Conservation (phyloP, 1,140 invertebrate genomes). For the Archivesica marissinica region DNA sequence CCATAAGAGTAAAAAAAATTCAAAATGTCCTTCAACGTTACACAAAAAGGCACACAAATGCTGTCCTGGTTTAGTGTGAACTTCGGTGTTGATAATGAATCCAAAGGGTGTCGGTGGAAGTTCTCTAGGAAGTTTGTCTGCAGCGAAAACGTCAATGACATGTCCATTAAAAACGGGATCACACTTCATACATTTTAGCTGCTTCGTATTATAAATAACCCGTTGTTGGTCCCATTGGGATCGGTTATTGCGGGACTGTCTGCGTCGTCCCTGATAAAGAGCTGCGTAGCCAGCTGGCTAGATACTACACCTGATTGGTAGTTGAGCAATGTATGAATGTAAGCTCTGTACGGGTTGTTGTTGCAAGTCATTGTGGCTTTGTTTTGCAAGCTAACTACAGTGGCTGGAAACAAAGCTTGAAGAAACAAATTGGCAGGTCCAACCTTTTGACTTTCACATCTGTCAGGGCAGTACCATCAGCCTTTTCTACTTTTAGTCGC, state of each 20-base stretch:
- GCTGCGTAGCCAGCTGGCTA: not conserved
- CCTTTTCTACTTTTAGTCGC: not conserved
- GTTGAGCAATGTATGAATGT: not conserved
- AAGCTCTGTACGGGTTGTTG: constrained; percentile 29
- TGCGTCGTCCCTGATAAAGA: not conserved
- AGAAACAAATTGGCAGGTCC: not conserved
- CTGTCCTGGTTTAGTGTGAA: not conserved
- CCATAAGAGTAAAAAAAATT: constrained; percentile 43
- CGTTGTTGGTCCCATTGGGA: not conserved
- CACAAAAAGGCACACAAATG: constrained; percentile 27
- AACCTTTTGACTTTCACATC: not conserved
- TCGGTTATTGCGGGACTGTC: not conserved
- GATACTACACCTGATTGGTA: not conserved
- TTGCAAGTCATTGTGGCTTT: constrained; percentile 20
- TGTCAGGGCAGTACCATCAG: not conserved
- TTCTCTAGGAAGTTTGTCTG: not conserved
- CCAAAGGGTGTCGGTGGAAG: constrained; percentile 1
- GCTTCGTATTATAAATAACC: not conserved
- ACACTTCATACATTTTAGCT: constrained; percentile 24
- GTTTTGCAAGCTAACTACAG: not conserved
- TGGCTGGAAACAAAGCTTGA: not conserved
- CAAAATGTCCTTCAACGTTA: not conserved
- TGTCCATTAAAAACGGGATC: constrained; percentile 25
- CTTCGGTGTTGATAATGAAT: constrained; percentile 20
- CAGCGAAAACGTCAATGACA: constrained; percentile 9